phyloP scores from a whole-genome alignment of 2,888 invertebrate genomes.

The Drepana falcataria region DNA sequence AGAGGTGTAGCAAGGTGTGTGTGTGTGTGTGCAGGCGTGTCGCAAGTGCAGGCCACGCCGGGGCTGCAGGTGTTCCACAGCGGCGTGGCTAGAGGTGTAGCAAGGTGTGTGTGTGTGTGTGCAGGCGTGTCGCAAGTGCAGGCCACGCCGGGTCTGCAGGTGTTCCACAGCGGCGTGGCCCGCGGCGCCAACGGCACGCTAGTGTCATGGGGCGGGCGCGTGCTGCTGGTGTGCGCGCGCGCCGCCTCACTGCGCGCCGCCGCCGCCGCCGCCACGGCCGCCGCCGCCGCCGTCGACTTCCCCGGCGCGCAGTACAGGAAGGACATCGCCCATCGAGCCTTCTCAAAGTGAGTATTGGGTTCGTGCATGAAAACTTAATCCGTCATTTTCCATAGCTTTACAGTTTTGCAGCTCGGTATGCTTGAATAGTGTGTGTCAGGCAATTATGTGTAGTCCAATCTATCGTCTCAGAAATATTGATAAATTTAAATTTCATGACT shows the following conservation, averaged over 20 bases:
- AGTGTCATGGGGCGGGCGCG: conserved; percentile 93
- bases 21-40: too few relatives aligned
- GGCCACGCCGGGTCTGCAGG: conserved; percentile 71
- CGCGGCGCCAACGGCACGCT: conserved; percentile 79
- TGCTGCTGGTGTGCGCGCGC: conserved; percentile 87
- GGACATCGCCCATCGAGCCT: conserved; percentile 94
- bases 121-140: conserved; percentile 79
- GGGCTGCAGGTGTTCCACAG: too few relatives aligned
- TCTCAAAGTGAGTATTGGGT: conserved; percentile 81
- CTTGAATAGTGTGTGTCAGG: too few relatives aligned
- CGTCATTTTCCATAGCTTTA: too few relatives aligned
- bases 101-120: conserved; percentile 4
- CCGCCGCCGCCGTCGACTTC: conserved; percentile 87
- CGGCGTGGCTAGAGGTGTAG: too few relatives aligned
- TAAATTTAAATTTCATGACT: too few relatives aligned
- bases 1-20: conserved; percentile 61
- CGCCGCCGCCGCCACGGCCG: conserved; percentile 84
- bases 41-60: too few relatives aligned
- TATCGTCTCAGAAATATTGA: too few relatives aligned
- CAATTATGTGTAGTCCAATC: too few relatives aligned
- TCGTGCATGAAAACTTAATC: too few relatives aligned
- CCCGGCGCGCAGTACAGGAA: conserved; percentile 91
- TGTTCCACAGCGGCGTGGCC: conserved; percentile 93
- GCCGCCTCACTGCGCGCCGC: conserved; percentile 84
- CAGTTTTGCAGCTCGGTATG: too few relatives aligned